Conservation (phyloP, 2,888 invertebrate genomes). For the Abrostola tripartita region DNA sequence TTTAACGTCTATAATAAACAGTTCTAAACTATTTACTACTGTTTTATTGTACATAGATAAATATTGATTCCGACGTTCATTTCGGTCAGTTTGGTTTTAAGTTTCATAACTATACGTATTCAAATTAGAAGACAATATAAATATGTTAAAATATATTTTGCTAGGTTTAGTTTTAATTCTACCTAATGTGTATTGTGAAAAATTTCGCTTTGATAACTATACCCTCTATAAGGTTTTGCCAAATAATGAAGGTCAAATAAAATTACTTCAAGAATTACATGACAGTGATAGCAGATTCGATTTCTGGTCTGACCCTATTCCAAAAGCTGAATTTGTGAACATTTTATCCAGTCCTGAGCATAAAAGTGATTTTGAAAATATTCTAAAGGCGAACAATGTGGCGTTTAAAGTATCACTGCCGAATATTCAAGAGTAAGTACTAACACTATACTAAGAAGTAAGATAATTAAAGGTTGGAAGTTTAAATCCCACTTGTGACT, state of each 20-base stretch:
- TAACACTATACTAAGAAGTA: background rate
- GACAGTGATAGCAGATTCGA: slow-evolving; percentile 70
- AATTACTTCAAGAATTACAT: slow-evolving; percentile 79
- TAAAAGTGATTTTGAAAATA: slow-evolving; percentile 64
- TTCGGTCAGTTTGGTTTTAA: background rate
- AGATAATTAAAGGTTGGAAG: background rate
- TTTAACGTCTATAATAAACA: slow-evolving; percentile 30
- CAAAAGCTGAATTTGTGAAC: slow-evolving; percentile 65
- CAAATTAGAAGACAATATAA: slow-evolving; percentile 11
- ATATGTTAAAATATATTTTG: slow-evolving; percentile 44
- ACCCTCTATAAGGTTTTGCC: slow-evolving; percentile 86
- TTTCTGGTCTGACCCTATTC: slow-evolving; percentile 74
- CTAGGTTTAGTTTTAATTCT: slow-evolving; percentile 32
- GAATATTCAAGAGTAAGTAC: slow-evolving; percentile 82
- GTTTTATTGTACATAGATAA: slow-evolving; percentile 11
- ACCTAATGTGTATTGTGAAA: slow-evolving; percentile 55
- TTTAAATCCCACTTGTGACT: background rate
- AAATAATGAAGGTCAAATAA: slow-evolving; percentile 75
- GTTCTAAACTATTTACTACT: slow-evolving; percentile 17
- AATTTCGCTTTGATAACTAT: slow-evolving; percentile 68
- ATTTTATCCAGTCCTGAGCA: slow-evolving; percentile 74
- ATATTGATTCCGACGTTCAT: background rate
- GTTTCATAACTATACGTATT: background rate
- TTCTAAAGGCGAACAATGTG: slow-evolving; percentile 69
- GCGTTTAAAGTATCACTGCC: slow-evolving; percentile 72